These are phyloP conservation scores for Tetragonula carbonaria DNA, from an alignment of 2,888 invertebrate species.

Conservation along the genomic window DNA sequence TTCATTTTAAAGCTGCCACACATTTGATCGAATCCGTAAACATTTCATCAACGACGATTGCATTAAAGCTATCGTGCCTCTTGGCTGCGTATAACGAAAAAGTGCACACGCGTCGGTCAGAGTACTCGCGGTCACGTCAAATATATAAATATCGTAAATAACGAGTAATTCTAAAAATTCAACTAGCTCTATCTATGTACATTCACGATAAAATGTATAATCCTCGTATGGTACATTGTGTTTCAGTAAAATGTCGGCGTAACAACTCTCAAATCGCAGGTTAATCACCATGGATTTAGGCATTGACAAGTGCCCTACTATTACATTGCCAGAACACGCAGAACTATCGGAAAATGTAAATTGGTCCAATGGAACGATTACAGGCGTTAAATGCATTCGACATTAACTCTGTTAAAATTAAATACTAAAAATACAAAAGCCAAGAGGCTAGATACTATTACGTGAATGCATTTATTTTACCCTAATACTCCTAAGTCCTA, in stretches of 20 bases:
- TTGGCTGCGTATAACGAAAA: conserved; percentile 32
- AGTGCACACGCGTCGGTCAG: conserved; percentile 26
- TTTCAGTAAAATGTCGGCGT: neutral
- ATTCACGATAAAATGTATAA: conserved; percentile 23
- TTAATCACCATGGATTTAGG: neutral
- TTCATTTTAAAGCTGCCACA: conserved; percentile 52
- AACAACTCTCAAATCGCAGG: conserved; percentile 5
- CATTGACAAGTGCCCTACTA: neutral
- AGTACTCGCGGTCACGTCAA: conserved; percentile 23
- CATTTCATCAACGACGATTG: conserved; percentile 28
- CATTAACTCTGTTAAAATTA: neutral
- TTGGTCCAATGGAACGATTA: conserved; percentile 35
- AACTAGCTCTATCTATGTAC: conserved; percentile 53
- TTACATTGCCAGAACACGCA: neutral
- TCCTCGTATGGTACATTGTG: conserved; percentile 10
- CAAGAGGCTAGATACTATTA: neutral
- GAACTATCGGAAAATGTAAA: conserved; percentile 19
- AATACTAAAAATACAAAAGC: conserved; percentile 2
- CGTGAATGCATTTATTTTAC: neutral
- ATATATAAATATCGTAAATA: conserved; percentile 54
- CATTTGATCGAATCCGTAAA: conserved; percentile 36
- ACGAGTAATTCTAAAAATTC: conserved; percentile 48
- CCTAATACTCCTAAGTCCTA: neutral
- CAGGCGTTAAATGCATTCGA: conserved; percentile 19
- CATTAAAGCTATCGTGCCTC: conserved; percentile 38